These are phyloP conservation scores for Turritopsis dohrnii DNA, from an alignment of 30 jellyfish, hydroid and myxozoan species.

Conservation along the genomic window DNA sequence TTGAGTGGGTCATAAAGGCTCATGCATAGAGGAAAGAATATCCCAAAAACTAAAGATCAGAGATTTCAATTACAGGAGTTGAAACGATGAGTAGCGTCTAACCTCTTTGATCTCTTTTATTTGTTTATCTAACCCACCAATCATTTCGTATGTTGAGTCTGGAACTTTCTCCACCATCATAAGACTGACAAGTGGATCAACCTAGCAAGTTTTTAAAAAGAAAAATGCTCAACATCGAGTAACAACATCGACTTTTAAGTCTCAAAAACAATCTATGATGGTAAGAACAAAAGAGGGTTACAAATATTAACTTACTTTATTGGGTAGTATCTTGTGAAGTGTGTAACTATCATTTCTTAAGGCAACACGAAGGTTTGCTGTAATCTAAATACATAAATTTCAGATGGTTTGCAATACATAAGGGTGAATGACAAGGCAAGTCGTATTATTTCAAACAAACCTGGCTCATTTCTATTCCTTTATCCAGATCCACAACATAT, in stretches of 20 bases:
- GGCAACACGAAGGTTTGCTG: conserved; percentile 95
- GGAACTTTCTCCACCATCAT: conserved; percentile 99
- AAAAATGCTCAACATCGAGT: neutral
- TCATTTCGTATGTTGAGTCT: conserved; percentile 98
- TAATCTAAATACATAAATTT: conserved; percentile 46
- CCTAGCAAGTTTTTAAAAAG: conserved; percentile 34
- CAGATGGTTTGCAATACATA: neutral
- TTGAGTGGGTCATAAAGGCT: too few relatives aligned
- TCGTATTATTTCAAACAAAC: conserved; percentile 20
- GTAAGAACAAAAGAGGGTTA: neutral
- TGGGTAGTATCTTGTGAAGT: conserved; percentile 86
- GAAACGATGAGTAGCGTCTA: neutral
- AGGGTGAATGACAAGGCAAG: neutral
- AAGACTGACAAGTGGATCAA: conserved; percentile 95
- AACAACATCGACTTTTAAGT: neutral
- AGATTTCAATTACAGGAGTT: neutral
- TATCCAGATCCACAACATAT: conserved; percentile 96
- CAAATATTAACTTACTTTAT: conserved; percentile 49
- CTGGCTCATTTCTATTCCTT: conserved; percentile 89
- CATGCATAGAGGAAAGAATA: too few relatives aligned
- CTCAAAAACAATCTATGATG: neutral
- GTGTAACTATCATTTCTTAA: conserved; percentile 91
- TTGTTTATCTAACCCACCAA: conserved; percentile 98
- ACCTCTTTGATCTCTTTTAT: conserved; percentile 98
- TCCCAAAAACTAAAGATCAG: neutral